A percentile compares a stretch with the other conserved stretches of the same genome.
Evolutionary conservation across 2,888 invertebrate genomes (phyloP).

Genomic region (Caenorhabditis angaria): DNA sequence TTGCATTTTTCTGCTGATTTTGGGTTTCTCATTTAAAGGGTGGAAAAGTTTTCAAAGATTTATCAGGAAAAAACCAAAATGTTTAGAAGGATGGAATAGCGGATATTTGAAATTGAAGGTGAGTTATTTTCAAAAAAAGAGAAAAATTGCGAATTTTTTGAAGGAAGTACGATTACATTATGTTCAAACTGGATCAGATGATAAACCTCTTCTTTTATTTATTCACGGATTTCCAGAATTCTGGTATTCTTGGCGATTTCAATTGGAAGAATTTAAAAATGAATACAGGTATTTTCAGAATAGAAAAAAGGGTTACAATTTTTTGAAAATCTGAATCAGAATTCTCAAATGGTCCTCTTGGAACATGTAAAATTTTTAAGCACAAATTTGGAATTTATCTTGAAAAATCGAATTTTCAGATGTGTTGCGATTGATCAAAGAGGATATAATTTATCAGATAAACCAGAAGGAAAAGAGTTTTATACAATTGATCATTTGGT

Average conservation of each 20-base stretch:
- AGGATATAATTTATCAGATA: constrained; percentile 84
- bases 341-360: too few species aligned
- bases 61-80: constrained; percentile 31
- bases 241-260: constrained; percentile 83
- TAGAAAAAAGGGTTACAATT: too few species aligned
- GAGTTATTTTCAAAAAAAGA: constrained; percentile 1
- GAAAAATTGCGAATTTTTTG: constrained; percentile 10
- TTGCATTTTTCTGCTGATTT: not conserved
- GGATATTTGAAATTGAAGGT: constrained; percentile 41
- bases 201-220: constrained; percentile 80
- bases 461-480: constrained; percentile 78
- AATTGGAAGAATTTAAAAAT: constrained; percentile 77
- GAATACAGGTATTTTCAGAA: constrained; percentile 53
- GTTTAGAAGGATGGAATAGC: constrained; percentile 49
- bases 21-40: constrained; percentile 21
- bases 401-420: constrained; percentile 75
- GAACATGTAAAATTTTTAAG: too few species aligned
- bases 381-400: too few species aligned
- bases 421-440: constrained; percentile 82
- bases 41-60: constrained; percentile 23
- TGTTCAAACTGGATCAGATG: constrained; percentile 49
- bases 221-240: constrained; percentile 83
- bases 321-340: too few species aligned
- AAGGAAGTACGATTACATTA: constrained; percentile 49
- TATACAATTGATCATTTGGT: constrained; percentile 78